Evolutionary conservation across 1,140 invertebrate genomes (phyloP).

Genomic region (Acromyrmex heyeri): DNA sequence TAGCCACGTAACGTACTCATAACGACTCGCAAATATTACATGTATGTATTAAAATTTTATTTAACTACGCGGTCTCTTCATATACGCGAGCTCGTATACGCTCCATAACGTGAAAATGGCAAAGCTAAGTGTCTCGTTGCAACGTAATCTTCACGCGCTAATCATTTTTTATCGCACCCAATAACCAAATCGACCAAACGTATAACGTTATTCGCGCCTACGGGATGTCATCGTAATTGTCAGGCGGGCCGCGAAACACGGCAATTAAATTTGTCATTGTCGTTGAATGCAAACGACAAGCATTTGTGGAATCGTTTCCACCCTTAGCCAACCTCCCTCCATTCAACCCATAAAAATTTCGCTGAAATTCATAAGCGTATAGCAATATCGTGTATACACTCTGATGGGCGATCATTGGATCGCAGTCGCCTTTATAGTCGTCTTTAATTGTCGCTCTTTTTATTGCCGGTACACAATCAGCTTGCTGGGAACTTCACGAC

Average conservation of each 20-base stretch:
- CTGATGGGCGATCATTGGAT: slow-evolving; percentile 49
- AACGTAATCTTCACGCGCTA: slow-evolving; percentile 48
- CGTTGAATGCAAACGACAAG: slow-evolving; percentile 55
- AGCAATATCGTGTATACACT: slow-evolving; percentile 28
- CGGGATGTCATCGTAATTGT: slow-evolving; percentile 49
- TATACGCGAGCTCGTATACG: not conserved
- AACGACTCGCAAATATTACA: slow-evolving; percentile 26
- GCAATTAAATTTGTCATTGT: slow-evolving; percentile 65
- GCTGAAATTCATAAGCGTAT: slow-evolving; percentile 39
- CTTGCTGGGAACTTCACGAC: slow-evolving; percentile 58
- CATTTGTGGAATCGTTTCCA: slow-evolving; percentile 18
- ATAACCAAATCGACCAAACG: slow-evolving; percentile 20
- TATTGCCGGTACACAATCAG: slow-evolving; percentile 64
- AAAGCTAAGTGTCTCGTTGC: slow-evolving; percentile 18
- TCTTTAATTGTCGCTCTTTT: slow-evolving; percentile 67
- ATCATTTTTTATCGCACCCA: slow-evolving; percentile 53
- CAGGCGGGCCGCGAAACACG: slow-evolving; percentile 37
- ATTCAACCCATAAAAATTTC: slow-evolving; percentile 46
- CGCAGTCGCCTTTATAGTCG: not conserved
- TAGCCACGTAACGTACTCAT: not conserved
- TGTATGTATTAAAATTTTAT: slow-evolving; percentile 28
- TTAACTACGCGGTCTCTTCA: not conserved
- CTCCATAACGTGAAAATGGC: slow-evolving; percentile 25
- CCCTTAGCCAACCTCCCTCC: not conserved
- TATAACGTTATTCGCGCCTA: slow-evolving; percentile 34